These are phyloP conservation scores for Aselliscus stoliczkanus DNA, from an alignment of 2,797 vertebrate species.

Conservation along the genomic window DNA sequence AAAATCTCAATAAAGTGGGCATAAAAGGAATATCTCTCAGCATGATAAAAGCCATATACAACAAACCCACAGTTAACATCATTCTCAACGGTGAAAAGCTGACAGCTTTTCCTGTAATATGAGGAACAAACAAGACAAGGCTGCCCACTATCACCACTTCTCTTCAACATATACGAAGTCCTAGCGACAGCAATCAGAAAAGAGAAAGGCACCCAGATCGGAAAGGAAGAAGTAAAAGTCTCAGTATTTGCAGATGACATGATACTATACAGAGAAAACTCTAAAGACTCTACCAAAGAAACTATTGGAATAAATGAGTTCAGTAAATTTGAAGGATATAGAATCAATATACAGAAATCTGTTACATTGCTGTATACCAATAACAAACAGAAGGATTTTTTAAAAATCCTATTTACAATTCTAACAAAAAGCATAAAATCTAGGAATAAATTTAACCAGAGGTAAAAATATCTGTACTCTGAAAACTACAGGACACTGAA, in stretches of 20 bases:
- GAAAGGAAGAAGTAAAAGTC: too few relatives aligned
- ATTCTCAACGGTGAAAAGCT: not conserved
- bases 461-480: too few relatives aligned
- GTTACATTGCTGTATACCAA: not conserved
- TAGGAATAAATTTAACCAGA: too few relatives aligned
- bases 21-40: not conserved
- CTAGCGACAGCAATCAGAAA: not conserved
- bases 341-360: not conserved
- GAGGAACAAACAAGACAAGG: not conserved
- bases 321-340: not conserved
- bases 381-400: not conserved
- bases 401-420: not conserved
- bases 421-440: too few relatives aligned
- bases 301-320: not conserved
- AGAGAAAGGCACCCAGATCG: too few relatives aligned
- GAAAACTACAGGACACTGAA: too few relatives aligned
- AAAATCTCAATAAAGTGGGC: not conserved
- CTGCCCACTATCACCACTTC: not conserved
- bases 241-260: not conserved
- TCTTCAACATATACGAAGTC: not conserved
- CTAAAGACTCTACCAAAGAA: not conserved
- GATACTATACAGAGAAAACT: not conserved
- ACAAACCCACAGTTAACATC: not conserved
- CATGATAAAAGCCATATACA: not conserved
- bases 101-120: not conserved